Conservation (phyloP, 2,888 invertebrate species). For the Xestia xanthographa region DNA sequence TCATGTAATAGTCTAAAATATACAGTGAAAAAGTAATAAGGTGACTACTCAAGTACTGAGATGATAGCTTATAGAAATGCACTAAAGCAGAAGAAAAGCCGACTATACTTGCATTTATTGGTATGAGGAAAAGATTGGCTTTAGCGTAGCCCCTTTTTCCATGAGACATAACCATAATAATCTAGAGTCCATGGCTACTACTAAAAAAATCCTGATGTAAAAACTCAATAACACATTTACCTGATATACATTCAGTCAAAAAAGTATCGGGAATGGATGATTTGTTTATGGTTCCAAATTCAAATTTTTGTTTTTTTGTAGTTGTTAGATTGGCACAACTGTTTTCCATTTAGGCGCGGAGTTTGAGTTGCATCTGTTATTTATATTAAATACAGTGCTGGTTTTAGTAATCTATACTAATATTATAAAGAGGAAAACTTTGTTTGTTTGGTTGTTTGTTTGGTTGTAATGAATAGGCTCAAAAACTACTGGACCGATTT, state of each 20-base stretch:
- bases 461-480: too few relatives aligned
- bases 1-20: not conserved
- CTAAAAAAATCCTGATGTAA: not conserved
- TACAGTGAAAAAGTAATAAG: not conserved
- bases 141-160: not conserved
- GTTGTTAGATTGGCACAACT: too few relatives aligned
- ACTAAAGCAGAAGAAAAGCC: not conserved
- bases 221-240: not conserved
- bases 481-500: too few relatives aligned
- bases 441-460: too few relatives aligned
- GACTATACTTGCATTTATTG: not conserved
- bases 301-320: too few relatives aligned
- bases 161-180: not conserved
- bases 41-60: not conserved
- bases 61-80: not conserved
- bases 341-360: too few relatives aligned
- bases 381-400: too few relatives aligned
- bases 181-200: not conserved
- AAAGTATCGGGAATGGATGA: too few relatives aligned
- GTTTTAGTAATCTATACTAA: too few relatives aligned
- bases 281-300: too few relatives aligned
- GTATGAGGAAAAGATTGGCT: not conserved
- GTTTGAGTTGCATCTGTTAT: too few relatives aligned
- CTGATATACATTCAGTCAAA: not conserved
- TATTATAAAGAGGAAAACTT: too few relatives aligned